Conservation (phyloP, 1,140 invertebrate genomes). For the Cotesia typhae region DNA sequence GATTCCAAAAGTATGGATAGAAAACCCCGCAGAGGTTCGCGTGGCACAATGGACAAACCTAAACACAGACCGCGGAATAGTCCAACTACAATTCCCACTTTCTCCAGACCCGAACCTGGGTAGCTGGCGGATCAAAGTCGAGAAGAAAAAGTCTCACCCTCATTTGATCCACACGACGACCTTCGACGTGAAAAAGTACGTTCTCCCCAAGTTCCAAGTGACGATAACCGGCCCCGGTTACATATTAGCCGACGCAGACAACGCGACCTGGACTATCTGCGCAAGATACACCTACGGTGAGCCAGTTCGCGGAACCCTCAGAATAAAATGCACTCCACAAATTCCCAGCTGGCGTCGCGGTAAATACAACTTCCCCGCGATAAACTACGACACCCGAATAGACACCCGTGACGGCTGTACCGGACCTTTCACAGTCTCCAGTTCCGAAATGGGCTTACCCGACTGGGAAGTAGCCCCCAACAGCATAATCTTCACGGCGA, state of each 20-base stretch:
- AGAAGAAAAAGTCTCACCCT: slow-evolving; percentile 54
- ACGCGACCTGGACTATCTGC: slow-evolving; percentile 69
- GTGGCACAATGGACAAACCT: slow-evolving; percentile 71
- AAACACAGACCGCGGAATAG: slow-evolving; percentile 65
- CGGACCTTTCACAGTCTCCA: slow-evolving; percentile 59
- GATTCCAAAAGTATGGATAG: slow-evolving; percentile 70
- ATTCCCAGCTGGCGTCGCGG: slow-evolving; percentile 56
- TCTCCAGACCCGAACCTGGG: slow-evolving; percentile 68
- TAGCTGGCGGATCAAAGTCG: slow-evolving; percentile 68
- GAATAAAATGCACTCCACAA: slow-evolving; percentile 61
- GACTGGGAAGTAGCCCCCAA: slow-evolving; percentile 65
- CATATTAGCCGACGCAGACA: slow-evolving; percentile 67
- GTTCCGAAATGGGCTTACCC: slow-evolving; percentile 58
- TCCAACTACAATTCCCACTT: slow-evolving; percentile 67
- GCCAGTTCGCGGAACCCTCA: slow-evolving; percentile 72
- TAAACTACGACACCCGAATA: slow-evolving; percentile 59
- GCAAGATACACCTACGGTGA: slow-evolving; percentile 79
- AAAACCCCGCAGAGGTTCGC: slow-evolving; percentile 69
- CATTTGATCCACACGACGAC: slow-evolving; percentile 59
- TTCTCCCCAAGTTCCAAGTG: slow-evolving; percentile 75
- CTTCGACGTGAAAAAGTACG: slow-evolving; percentile 72
- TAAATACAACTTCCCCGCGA: slow-evolving; percentile 58
- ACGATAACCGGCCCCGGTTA: slow-evolving; percentile 70
- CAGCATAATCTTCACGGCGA: slow-evolving; percentile 66
- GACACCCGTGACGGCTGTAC: slow-evolving; percentile 62